phyloP scores from a whole-genome alignment of 2,888 invertebrate genomes.

The Aphrophora alni region DNA sequence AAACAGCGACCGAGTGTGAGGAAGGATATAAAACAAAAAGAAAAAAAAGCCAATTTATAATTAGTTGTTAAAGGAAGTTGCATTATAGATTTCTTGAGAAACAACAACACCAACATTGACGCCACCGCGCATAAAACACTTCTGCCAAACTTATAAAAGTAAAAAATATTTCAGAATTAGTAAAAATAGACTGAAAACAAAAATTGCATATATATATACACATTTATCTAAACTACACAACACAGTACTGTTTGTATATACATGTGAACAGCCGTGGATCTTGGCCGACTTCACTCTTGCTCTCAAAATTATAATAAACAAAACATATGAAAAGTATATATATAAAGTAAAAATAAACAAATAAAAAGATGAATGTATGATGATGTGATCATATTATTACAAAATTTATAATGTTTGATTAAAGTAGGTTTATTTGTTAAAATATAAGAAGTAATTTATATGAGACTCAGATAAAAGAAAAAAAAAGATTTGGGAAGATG shows the following conservation, averaged over 20 bases:
- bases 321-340: neutral
- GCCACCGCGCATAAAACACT: conserved; percentile 18
- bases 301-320: neutral
- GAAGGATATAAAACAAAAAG: conserved; percentile 64
- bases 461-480: too few relatives aligned
- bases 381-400: too few relatives aligned
- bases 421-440: too few relatives aligned
- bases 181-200: conserved; percentile 43
- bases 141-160: conserved; percentile 37
- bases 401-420: too few relatives aligned
- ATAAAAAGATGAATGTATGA: neutral
- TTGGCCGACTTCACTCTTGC: neutral
- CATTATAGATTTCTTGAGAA: neutral
- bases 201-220: conserved; percentile 29
- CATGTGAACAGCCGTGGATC: neutral
- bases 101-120: conserved; percentile 4
- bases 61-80: neutral
- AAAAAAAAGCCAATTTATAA: conserved; percentile 57
- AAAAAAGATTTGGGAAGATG: too few relatives aligned
- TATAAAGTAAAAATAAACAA: neutral
- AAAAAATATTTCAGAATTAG: conserved; percentile 40
- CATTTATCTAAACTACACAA: neutral
- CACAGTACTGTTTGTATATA: neutral
- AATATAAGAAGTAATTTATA: too few relatives aligned
- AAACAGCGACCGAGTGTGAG: conserved; percentile 54